These are phyloP conservation scores for Enchytraeus crypticus DNA, from an alignment of 2,888 invertebrate genomes.

Conservation along the genomic window DNA sequence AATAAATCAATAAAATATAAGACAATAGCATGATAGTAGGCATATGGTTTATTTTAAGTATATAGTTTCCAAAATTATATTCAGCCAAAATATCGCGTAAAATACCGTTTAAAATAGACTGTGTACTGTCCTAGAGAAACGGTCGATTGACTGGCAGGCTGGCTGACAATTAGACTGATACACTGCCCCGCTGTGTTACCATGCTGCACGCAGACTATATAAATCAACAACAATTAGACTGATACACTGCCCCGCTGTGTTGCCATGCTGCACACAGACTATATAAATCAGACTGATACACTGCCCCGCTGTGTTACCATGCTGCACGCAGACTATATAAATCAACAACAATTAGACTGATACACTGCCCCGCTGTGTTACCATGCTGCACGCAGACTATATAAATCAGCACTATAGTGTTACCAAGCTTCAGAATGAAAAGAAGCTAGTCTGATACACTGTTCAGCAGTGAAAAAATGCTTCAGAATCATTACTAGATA, in stretches of 20 bases:
- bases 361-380: constrained; percentile 1
- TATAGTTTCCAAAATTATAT: too few relatives aligned
- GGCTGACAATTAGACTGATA: neutral
- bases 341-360: too few relatives aligned
- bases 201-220: neutral
- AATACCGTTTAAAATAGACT: constrained; percentile 45
- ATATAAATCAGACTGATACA: neutral
- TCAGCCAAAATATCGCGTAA: too few relatives aligned
- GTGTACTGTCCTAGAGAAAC: constrained; percentile 37
- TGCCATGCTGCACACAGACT: neutral
- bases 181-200: constrained; percentile 1
- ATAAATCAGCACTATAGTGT: too few relatives aligned
- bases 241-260: constrained; percentile 4
- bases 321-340: too few relatives aligned
- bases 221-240: neutral
- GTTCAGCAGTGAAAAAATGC: neutral
- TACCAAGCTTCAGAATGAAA: too few relatives aligned
- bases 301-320: too few relatives aligned
- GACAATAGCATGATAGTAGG: too few relatives aligned
- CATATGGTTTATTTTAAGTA: too few relatives aligned
- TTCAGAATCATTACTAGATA: too few relatives aligned
- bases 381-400: neutral
- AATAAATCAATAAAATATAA: too few relatives aligned
- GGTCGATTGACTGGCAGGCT: constrained; percentile 31
- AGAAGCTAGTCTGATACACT: too few relatives aligned